Base-by-base conservation (phyloP, 30 jellyfish, hydroid and myxozoan species). In the Hydractinia symbiolongicarpus region DNA sequence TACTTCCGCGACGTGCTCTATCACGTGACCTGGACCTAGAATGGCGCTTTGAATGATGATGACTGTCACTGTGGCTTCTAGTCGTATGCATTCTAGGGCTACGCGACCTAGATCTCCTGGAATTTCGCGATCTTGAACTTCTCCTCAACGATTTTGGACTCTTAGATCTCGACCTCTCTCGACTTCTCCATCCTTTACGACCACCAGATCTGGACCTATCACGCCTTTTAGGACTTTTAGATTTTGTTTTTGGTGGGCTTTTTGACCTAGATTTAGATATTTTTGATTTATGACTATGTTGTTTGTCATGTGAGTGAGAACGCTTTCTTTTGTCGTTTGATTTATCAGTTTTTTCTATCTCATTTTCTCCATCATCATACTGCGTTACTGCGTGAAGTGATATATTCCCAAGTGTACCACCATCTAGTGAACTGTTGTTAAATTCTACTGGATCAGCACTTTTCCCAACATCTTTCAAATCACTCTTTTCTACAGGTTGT, bases 371-470 rank as follows among this genome's bases (percentile, higher is more conserved):
- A 74, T 74, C 83, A 9, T 74, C 83, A 74, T 74, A 74, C 6
- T 74, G 83, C 51, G 68, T 74, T 4, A 74, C 83, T 9, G 83
- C 83, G 7, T 74, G 83, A 44, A 74, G 69, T 5, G 83, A 74
- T 11, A 50, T 58, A 55, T 74, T 74, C 3, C 61, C 61, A 50
- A 30, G 44, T 30, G 67, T 51, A 74, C 83, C 69, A 30, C 61
- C 83, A 13, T 15, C 51, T 74, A 30, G 44, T 30, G 44, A 30
- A 30, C 44, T 2, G 44, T 30, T 30, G 44, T 0, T 30, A 30
- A 30, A 30, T 30, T 30, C 44, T 30, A 2, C 44, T 30, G 44
- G 44, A 30, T 30, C 44, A 30, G 44, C 44, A 30, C 44, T 30
- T 30, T 30, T 30, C 2, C 2, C 44, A 30, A 30, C 44, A 30